Percentiles rank a stretch among this genome's conserved stretches.
Conservation (phyloP, 2,888 invertebrate genomes). For the Gastracanthus pulcherrimus region DNA sequence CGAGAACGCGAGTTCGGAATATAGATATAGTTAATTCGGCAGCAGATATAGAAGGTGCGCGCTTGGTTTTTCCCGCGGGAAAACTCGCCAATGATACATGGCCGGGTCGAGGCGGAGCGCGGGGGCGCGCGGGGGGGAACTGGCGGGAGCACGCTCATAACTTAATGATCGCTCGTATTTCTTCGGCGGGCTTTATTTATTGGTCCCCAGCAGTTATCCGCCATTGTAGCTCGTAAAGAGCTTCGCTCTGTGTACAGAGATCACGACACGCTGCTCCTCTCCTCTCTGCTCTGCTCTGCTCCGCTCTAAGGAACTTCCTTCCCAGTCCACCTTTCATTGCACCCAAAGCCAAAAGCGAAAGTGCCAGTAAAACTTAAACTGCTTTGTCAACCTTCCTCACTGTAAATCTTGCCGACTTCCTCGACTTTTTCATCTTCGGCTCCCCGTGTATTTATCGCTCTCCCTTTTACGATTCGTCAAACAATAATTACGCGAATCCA, state of each 20-base stretch:
- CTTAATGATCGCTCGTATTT: conserved; percentile 66
- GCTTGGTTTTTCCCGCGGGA: conserved; percentile 60
- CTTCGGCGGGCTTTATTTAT: conserved; percentile 62
- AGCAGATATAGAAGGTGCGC: background rate
- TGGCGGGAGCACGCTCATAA: conserved; percentile 62
- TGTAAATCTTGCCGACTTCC: background rate
- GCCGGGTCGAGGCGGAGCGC: background rate
- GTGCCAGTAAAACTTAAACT: conserved; percentile 31
- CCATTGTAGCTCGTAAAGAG: conserved; percentile 48
- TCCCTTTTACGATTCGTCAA: background rate
- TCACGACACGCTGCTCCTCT: background rate
- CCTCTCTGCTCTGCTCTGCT: background rate
- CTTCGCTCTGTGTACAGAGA: conserved; percentile 12
- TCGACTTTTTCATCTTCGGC: background rate
- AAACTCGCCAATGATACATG: conserved; percentile 63
- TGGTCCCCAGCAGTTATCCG: conserved; percentile 58
- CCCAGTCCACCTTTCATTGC: conserved; percentile 30
- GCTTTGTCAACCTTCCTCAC: conserved; percentile 13
- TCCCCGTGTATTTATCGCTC: background rate
- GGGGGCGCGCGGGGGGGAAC: conserved; percentile 44
- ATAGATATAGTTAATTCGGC: conserved; percentile 35
- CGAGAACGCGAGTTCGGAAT: conserved; percentile 19
- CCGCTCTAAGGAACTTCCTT: conserved; percentile 33
- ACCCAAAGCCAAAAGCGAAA: conserved; percentile 29
- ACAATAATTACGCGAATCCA: conserved; percentile 2